Evolutionary conservation across 2,888 invertebrate genomes (phyloP), one percentile per base, ranked within the genome.

Genomic region (Drosophila subsilvestris): DNA sequence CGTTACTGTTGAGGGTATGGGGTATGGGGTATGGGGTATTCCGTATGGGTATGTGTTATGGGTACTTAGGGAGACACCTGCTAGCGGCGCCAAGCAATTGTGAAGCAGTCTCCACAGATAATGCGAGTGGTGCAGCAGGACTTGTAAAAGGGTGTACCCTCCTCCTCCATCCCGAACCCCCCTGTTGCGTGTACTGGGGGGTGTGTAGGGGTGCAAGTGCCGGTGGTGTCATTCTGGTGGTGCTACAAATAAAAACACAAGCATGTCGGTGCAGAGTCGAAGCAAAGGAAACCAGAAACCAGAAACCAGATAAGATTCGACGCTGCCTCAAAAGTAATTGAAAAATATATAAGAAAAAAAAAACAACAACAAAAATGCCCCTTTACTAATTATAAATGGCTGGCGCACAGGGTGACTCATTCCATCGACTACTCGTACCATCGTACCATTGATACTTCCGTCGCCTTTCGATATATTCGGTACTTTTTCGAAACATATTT

Each of bases 291-390:
- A 77, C 51, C 47, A 56, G 62, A 78, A 85, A 77, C 51, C 47
- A 56, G 62, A 82, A 80, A 77, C 53, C 63, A 71, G 70, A 83
- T 83, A 83, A 83, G 83, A 83, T 85, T 37, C 37, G 37, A 79
- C 68, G 55, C 70, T 70, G 63, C 42, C 62, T 37, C 53, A 20
- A 45, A 58, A 50, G 44, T 65, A 75, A 63, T 72, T 66, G 55
- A 75, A 75, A 76, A 73, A 47, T 69, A 22, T 4, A 25, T 6
- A 25, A 25, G 0, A 6, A 1, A 25, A 25, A 25, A 25, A 6
- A 0, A 22, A 22, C 5, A 22, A 22, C 5, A 74, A 79, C 78
- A 74, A 78, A 78, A 79, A 78, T 6, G 6, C 67, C 62, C 78
- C 70, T 56, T 60, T 57, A 65, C 71, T 77, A 82, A 84, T 82